These are phyloP conservation scores for Zele albiditarsus DNA, from an alignment of 2,888 invertebrate species.

Conservation along the genomic window DNA sequence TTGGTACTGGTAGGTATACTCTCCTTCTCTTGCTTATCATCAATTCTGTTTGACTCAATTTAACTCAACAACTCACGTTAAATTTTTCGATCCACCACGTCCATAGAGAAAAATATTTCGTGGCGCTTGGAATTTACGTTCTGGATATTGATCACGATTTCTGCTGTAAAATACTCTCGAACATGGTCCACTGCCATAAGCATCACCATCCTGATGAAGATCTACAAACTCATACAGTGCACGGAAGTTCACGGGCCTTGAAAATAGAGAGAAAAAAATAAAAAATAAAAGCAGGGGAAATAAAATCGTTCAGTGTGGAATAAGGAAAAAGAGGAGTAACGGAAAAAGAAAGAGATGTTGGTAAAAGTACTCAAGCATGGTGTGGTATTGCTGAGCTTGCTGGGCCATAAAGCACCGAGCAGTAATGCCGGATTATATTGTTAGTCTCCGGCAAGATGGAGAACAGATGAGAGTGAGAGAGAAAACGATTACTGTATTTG, in stretches of 20 bases:
- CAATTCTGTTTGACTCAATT: conserved; percentile 4
- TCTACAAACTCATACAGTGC: conserved; percentile 92
- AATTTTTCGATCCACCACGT: conserved; percentile 86
- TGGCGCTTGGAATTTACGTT: conserved; percentile 86
- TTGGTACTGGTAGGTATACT: too few species aligned
- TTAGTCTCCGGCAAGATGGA: background rate
- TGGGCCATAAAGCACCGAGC: background rate
- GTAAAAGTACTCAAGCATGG: conserved; percentile 7
- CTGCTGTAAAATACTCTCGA: conserved; percentile 84
- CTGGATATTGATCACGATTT: conserved; percentile 77
- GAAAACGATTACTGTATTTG: background rate
- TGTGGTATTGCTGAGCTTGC: conserved; percentile 18
- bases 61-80: conserved; percentile 77
- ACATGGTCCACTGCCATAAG: conserved; percentile 83
- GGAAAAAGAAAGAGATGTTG: background rate
- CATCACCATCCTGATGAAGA: conserved; percentile 88
- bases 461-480: background rate
- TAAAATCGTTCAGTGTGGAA: conserved; percentile 24
- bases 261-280: conserved; percentile 47
- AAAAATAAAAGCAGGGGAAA: conserved; percentile 18
- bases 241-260: conserved; percentile 88
- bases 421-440: conserved; percentile 14
- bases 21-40: background rate
- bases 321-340: background rate
- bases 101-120: conserved; percentile 90